These are phyloP conservation scores for Drosophila repleta DNA, from an alignment of 1,140 invertebrate genomes.

Conservation along the genomic window DNA sequence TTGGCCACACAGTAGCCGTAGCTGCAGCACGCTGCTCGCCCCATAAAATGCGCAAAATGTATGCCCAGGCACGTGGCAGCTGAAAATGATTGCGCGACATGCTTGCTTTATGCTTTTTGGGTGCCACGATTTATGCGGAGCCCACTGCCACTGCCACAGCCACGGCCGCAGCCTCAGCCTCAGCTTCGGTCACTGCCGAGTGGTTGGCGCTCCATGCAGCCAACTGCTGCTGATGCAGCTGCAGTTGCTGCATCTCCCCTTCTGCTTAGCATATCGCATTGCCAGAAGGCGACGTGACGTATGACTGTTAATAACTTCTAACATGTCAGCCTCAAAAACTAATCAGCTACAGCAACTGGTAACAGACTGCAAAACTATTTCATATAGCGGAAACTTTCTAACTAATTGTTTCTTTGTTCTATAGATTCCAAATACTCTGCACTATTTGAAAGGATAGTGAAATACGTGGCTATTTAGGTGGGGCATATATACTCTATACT, in stretches of 20 bases:
- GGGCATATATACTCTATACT: too few relatives aligned
- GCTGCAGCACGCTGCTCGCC: constrained; percentile 29
- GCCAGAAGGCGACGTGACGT: constrained; percentile 49
- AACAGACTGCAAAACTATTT: constrained; percentile 21
- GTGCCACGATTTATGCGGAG: constrained; percentile 65
- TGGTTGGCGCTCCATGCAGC: constrained; percentile 16
- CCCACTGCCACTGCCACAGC: constrained; percentile 3
- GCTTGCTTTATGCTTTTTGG: constrained; percentile 80
- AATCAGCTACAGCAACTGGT: constrained; percentile 44
- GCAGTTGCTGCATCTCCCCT: not conserved
- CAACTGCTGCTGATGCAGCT: constrained; percentile 14
- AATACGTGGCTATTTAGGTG: not conserved
- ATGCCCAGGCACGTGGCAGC: constrained; percentile 77
- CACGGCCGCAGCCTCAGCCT: not conserved
- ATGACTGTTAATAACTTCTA: constrained; percentile 63
- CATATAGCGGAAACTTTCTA: constrained; percentile 1
- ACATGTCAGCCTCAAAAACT: constrained; percentile 38
- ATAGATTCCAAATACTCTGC: not conserved
- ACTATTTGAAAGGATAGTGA: not conserved
- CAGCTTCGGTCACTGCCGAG: not conserved
- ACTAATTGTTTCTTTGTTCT: not conserved
- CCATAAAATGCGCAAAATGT: constrained; percentile 79
- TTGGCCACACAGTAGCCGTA: constrained; percentile 46
- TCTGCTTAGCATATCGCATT: constrained; percentile 49
- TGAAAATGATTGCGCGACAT: constrained; percentile 83